These are phyloP conservation scores for Pinctada fucata DNA, from an alignment of 2,888 invertebrate species.

Conservation along the genomic window DNA sequence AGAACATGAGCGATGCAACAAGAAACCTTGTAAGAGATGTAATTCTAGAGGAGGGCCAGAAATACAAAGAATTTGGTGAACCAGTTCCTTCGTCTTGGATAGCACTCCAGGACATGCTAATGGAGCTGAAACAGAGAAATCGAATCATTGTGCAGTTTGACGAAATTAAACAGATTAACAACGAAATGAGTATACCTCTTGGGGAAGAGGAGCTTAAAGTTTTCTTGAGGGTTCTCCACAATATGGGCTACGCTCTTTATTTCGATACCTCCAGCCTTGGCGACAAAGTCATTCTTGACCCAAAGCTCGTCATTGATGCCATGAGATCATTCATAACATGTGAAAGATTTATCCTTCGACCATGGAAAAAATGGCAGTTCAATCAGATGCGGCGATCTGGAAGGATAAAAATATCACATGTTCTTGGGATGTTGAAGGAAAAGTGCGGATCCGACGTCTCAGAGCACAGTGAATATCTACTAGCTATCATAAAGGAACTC, in stretches of 20 bases:
- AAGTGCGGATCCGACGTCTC: no score
- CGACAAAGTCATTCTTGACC: neutral
- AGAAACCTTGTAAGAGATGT: conserved; percentile 10
- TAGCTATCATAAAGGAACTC: neutral
- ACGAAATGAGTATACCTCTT: neutral
- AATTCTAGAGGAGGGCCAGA: conserved; percentile 8
- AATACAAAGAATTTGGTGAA: conserved; percentile 9
- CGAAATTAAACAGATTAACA: conserved; percentile 5
- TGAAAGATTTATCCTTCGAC: no score
- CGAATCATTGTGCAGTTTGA: neutral
- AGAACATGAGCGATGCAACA: conserved; percentile 3
- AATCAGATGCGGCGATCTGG: no score
- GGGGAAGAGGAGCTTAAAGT: no score
- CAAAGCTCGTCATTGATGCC: neutral
- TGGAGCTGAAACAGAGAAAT: conserved; percentile 1
- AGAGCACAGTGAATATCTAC: neutral
- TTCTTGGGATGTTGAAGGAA: no score
- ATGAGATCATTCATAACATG: neutral
- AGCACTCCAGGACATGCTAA: neutral
- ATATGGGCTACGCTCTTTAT: no score
- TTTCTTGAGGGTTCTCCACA: no score
- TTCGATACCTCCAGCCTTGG: neutral
- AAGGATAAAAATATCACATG: no score
- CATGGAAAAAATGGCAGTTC: no score
- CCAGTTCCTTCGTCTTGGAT: conserved; percentile 12